phyloP scores from a whole-genome alignment of 1,140 invertebrate genomes.

The Penaeus indicus region DNA sequence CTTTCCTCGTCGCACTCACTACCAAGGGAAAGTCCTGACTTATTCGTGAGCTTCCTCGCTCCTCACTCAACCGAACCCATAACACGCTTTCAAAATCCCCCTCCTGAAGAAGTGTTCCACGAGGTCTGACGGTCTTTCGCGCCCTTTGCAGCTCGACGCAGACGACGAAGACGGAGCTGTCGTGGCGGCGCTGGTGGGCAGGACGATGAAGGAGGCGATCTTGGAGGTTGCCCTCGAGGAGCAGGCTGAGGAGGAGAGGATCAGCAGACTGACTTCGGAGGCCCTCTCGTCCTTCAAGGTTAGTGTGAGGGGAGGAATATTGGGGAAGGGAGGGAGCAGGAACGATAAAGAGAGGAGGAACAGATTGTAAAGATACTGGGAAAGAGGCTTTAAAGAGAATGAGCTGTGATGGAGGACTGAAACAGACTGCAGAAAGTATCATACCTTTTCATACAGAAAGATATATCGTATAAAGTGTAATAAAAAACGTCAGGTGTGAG shows the following conservation, averaged over 20 bases:
- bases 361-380: too few relatives aligned
- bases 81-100: background rate
- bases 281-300: background rate
- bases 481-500: too few relatives aligned
- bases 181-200: constrained; percentile 24
- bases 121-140: background rate
- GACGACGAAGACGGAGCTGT: constrained; percentile 32
- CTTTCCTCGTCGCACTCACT: background rate
- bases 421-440: too few relatives aligned
- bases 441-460: too few relatives aligned
- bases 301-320: too few relatives aligned
- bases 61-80: too few relatives aligned
- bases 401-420: too few relatives aligned
- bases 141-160: constrained; percentile 34
- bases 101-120: background rate
- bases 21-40: background rate
- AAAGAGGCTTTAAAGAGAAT: too few relatives aligned
- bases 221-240: constrained; percentile 49
- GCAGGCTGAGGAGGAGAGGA: constrained; percentile 43
- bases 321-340: too few relatives aligned
- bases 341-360: too few relatives aligned
- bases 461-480: too few relatives aligned
- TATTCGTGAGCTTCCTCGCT: too few relatives aligned
- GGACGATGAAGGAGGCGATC: constrained; percentile 39
- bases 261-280: background rate